A percentile compares a stretch with the other conserved stretches of the same genome.
These are phyloP conservation scores for Nyctibius bracteatus DNA, from an alignment of 2,113 vertebrate genomes.

Conservation along the genomic window DNA sequence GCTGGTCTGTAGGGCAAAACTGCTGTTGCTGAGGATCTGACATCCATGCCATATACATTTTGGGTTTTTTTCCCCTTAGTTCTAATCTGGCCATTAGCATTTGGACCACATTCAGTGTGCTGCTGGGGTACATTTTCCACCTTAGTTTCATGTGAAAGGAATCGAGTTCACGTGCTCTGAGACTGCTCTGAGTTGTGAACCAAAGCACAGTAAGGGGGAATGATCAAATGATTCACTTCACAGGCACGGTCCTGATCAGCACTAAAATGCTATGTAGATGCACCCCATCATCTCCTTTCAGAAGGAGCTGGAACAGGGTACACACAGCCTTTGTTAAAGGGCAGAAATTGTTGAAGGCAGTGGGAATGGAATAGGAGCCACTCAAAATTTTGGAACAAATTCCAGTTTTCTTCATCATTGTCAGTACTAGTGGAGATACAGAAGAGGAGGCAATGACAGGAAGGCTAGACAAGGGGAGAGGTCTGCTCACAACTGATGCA, in stretches of 20 bases:
- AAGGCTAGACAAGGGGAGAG: neutral
- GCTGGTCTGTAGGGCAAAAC: neutral
- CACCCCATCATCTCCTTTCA: neutral
- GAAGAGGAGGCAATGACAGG: neutral
- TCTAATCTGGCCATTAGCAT: neutral
- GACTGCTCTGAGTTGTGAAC: neutral
- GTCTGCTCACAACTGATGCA: neutral
- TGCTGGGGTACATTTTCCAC: neutral
- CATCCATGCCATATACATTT: neutral
- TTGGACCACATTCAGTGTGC: neutral
- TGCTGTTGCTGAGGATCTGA: neutral
- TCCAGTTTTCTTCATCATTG: conserved; percentile 1
- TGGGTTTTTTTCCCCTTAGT: neutral
- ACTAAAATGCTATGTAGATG: neutral
- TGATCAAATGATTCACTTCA: neutral
- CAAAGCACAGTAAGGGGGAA: neutral
- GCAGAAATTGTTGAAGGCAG: neutral
- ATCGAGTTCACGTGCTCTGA: neutral
- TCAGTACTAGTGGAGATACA: neutral
- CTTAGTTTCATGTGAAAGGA: neutral
- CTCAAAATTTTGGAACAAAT: neutral
- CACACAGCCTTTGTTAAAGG: neutral
- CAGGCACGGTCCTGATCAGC: neutral
- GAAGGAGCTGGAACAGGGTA: neutral
- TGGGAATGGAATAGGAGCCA: neutral